Base-by-base conservation (phyloP, 1,140 invertebrate genomes). In the Diachasma alloeum region DNA sequence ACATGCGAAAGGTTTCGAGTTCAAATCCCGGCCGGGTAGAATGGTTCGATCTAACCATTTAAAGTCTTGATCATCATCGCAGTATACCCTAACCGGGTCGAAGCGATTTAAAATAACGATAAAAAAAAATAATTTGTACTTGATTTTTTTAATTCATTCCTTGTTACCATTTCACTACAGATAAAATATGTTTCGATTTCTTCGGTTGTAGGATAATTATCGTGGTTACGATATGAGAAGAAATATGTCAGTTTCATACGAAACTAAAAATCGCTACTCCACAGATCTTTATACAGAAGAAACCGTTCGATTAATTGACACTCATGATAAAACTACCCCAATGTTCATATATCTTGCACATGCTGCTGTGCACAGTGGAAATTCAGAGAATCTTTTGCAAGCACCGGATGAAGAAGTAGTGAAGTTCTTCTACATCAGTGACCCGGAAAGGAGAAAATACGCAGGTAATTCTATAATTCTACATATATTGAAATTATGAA, bases 311-410 rank as follows among this genome's bases (percentile, higher is more conserved):
- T 83, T 96, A 0, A 96, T 97, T 37, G 84, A 91, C 9, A 83
- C 90, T 1, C 95, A 96, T 80, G 85, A 94, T 46, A 80, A 77
- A 15, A 79, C 90, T 19, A 82, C 77, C 63, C 95, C 96, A 0
- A 84, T 97, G 73, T 97, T 97, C 83, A 85, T 98, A n/a, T 93
- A 95, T 79, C 78, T 98, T 36, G 91, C 93, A 0, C 95, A 97
- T 85, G 91, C 95, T 53, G 96, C 96, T 0, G 93, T 94, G 0
- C 96, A 97, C 85, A 91, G 93, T 0, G 95, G 92, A 6, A 94
- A 94, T 82, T 86, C 88, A 0, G 91, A 92, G 36, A 88, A 93
- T 56, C 92, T 93, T 0, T 87, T 97, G 22, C 95, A 97, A 89
- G 95, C 96, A 0, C 95, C 95, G 0, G 90, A 92, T 8, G 93